Evolutionary conservation across 2,113 vertebrate species (phyloP).

Genomic region (Bufo gargarizans): DNA sequence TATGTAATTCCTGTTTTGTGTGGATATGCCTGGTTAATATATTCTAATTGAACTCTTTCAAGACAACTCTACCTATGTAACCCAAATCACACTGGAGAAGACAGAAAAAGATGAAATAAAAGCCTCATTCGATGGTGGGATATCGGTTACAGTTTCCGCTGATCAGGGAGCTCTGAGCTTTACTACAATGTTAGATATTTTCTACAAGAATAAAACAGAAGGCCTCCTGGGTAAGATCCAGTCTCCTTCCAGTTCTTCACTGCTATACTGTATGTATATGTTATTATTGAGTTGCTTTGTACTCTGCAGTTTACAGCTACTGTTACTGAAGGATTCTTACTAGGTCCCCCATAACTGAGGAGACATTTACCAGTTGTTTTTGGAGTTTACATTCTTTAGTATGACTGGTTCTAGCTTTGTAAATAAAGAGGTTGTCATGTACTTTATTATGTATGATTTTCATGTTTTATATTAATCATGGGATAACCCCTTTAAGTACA

Average conservation of each 20-base stretch:
- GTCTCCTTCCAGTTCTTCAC: background rate
- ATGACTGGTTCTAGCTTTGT: no score
- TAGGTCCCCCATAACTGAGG: no score
- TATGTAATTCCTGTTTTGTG: background rate
- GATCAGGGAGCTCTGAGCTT: slow-evolving; percentile 49
- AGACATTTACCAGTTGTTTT: no score
- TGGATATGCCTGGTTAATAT: background rate
- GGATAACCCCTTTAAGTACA: no score
- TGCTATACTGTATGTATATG: background rate
- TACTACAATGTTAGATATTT: slow-evolving; percentile 40
- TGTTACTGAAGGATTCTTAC: no score
- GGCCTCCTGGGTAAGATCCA: slow-evolving; percentile 54
- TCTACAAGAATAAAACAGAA: slow-evolving; percentile 53
- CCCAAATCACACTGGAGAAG: slow-evolving; percentile 40
- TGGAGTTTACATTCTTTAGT: no score
- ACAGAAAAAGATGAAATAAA: slow-evolving; percentile 26
- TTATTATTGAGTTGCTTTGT: background rate
- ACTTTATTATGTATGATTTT: no score
- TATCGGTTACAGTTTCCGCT: slow-evolving; percentile 56
- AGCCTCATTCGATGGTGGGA: slow-evolving; percentile 48
- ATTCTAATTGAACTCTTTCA: background rate
- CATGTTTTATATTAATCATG: no score
- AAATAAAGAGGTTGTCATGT: no score
- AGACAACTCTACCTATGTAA: slow-evolving; percentile 54
- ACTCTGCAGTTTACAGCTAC: background rate